Conservation (phyloP, 2,888 invertebrate genomes). For the Acleris literana region DNA sequence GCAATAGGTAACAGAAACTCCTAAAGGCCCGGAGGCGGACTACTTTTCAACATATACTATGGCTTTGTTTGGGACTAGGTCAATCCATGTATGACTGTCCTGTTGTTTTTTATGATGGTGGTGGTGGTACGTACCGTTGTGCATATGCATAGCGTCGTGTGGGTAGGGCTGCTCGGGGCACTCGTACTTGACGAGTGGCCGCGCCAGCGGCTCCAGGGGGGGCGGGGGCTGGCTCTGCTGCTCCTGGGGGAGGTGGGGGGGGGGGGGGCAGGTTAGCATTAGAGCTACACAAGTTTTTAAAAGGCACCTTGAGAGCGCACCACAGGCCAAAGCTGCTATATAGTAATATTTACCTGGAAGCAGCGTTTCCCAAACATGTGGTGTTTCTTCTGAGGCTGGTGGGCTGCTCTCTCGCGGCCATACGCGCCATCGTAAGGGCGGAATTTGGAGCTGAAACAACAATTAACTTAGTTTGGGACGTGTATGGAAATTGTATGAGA, state of each 20-base stretch:
- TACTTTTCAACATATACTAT: no score
- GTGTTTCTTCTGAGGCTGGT: slow-evolving; percentile 91
- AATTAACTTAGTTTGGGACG: neutral
- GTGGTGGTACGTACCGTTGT: slow-evolving; percentile 52
- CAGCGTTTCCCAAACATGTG: slow-evolving; percentile 96
- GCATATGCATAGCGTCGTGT: slow-evolving; percentile 71
- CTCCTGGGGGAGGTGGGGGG: slow-evolving; percentile 50
- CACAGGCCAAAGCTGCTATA: neutral
- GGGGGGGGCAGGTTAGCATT: no score
- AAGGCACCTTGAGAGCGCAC: no score
- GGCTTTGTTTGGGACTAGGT: no score
- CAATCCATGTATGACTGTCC: no score
- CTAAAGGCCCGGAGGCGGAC: no score
- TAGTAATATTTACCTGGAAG: slow-evolving; percentile 84
- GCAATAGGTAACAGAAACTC: no score
- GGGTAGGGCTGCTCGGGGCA: slow-evolving; percentile 72
- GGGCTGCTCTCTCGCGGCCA: slow-evolving; percentile 73
- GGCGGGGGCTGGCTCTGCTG: slow-evolving; percentile 56
- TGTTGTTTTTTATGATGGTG: no score
- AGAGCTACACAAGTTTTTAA: no score
- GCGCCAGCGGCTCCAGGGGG: slow-evolving; percentile 55
- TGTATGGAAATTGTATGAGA: neutral
- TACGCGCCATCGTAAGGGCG: slow-evolving; percentile 85
- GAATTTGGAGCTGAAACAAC: slow-evolving; percentile 81
- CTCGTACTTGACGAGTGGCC: slow-evolving; percentile 73